Conservation (phyloP, 2,888 invertebrate genomes). For the Amblyteles armatorius region DNA sequence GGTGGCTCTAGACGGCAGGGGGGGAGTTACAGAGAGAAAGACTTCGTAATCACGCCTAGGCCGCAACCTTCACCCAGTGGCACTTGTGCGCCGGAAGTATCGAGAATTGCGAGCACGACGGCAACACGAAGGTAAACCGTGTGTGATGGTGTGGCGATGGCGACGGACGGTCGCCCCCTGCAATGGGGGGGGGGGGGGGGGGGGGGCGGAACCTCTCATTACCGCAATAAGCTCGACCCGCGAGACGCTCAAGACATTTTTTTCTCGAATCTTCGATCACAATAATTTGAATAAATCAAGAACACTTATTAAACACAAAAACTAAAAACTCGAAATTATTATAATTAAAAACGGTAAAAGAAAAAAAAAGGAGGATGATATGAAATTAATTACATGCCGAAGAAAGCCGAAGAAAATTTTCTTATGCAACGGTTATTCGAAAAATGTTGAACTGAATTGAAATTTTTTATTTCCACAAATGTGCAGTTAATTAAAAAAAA, state of each 20-base stretch:
- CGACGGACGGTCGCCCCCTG: constrained; percentile 31
- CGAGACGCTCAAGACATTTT: constrained; percentile 2
- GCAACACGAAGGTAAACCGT: constrained; percentile 43
- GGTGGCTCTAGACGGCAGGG: constrained; percentile 14
- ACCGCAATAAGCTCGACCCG: constrained; percentile 12
- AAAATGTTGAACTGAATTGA: neutral
- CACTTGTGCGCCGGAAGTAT: constrained; percentile 66
- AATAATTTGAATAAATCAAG: neutral
- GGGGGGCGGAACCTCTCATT: neutral
- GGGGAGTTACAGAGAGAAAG: constrained; percentile 16
- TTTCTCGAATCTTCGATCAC: neutral
- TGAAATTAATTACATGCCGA: no score
- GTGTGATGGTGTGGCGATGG: neutral
- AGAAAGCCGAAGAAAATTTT: neutral
- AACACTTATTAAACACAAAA: neutral
- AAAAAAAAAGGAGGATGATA: no score
- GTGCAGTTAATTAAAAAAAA: neutral
- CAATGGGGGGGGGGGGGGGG: neutral
- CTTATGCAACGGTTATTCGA: neutral
- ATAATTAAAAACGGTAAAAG: neutral
- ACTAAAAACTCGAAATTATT: neutral
- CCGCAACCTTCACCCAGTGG: constrained; percentile 73
- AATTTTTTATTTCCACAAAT: neutral
- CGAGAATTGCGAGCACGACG: constrained; percentile 63
- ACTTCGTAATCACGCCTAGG: constrained; percentile 69